phyloP scores from a whole-genome alignment of 2,888 invertebrate species.

The Hermodice carunculata region DNA sequence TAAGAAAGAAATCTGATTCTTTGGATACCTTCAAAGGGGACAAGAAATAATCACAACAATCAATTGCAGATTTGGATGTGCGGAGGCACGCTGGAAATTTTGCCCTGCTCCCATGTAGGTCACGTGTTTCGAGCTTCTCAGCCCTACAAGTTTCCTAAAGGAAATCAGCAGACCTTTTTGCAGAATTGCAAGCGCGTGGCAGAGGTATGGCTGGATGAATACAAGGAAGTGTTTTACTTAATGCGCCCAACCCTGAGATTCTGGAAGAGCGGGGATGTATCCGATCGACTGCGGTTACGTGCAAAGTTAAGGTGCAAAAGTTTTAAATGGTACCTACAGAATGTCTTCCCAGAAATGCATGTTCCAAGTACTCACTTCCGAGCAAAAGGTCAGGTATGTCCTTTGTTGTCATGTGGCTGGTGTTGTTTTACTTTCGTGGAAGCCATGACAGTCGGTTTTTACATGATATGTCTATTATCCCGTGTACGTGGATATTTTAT shows the following conservation, averaged over 20 bases:
- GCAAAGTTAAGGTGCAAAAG: conserved; percentile 1
- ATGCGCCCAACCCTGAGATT: not conserved
- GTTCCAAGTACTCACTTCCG: not conserved
- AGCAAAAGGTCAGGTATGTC: conserved; percentile 6
- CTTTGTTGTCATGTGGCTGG: not conserved
- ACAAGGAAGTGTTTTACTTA: conserved; percentile 7
- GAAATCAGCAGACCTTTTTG: conserved; percentile 4
- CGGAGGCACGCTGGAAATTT: conserved; percentile 11
- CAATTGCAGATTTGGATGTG: conserved; percentile 16
- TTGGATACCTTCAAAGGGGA: too few species aligned
- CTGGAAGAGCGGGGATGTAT: not conserved
- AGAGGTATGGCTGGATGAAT: conserved; percentile 14
- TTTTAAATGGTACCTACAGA: conserved; percentile 15
- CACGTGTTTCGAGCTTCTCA: conserved; percentile 10
- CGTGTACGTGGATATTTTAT: too few species aligned
- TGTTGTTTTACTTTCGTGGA: not conserved
- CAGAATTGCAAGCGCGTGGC: conserved; percentile 9
- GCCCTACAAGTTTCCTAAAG: conserved; percentile 12
- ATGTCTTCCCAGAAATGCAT: conserved; percentile 7
- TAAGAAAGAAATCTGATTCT: too few species aligned
- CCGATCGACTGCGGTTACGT: not conserved
- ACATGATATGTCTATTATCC: not conserved
- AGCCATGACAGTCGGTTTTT: not conserved
- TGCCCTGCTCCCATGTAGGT: conserved; percentile 15
- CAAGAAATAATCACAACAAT: too few species aligned